Evolutionary conservation across 1,140 invertebrate species (phyloP), one percentile per base, ranked within the genome.

Genomic region (Bombus fervidus): DNA sequence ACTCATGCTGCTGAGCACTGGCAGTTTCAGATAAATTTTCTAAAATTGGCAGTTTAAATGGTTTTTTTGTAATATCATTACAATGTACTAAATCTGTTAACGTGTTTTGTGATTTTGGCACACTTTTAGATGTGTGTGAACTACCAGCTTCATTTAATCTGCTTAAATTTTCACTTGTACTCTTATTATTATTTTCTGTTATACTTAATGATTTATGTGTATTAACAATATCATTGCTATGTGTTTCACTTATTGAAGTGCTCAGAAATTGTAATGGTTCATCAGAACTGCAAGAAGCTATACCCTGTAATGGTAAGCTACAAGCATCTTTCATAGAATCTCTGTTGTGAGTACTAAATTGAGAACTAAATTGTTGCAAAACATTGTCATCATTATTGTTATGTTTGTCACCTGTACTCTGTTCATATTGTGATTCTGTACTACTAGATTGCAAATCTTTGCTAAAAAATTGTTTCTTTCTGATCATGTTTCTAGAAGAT

Each of bases 1-100:
- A 53, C n/a, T 95, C 93, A 59, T 90, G 81, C 68, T 92, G 87
- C 34, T 94, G 93, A 62, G 91, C 92, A 76, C 93, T 92, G 28
- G 91, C 92, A 68, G 91, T 87, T 86, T 91, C 93, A 31, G 93
- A 91, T n/a, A 94, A 86, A 88, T 94, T 95, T 25, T 93, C 89
- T 43, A 94, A 87, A 86, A 94, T 94, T 85, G 94, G 93, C 82
- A 95, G 86, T 92, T 93, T 93, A 81, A 93, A 94, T 12, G 93
- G 90, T 74, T 93, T 93, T 62, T 89, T 93, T 81, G 72, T 87
- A 59, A 86, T 83, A 57, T 91, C 88, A 75, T 74, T 76, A 64
- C 72, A 87, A 41, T 69, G 80, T 31, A 69, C 68, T 18, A 83
- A 89, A n/a, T 74, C 64, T 43, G 74, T 64, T 31, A 68, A 71